Evolutionary conservation across 2,797 vertebrate species (phyloP), one percentile per base, ranked within the genome.

Genomic region (Chaetodon trifasciatus): DNA sequence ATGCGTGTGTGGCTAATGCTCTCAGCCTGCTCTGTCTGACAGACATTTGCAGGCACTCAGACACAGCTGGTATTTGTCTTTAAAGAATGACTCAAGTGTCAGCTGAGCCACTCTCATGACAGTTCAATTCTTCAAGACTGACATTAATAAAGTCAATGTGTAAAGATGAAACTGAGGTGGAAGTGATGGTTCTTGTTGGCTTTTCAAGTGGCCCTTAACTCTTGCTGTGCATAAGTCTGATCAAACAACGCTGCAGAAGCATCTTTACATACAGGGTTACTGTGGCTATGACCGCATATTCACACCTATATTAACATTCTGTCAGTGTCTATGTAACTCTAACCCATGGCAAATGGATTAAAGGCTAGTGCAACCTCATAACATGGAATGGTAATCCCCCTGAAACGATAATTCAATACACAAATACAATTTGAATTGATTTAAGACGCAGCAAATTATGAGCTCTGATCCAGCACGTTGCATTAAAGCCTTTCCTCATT

Each of bases 1-100:
- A 81, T 79, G 86, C 66, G 16, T 71, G 58, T 42, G 67, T 58
- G 8, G 76, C 77, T 76, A 84, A 81, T 81, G 58, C 57, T 8
- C 44, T 82, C 83, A 8, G 76, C 32, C 35, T 57, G 66, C 73
- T 64, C 10, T 47, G 55, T 42, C 60, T 69, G 60, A 69, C 53
- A 81, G 79, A 78, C 66, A 47, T 70, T 39, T 69, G 32, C 42
- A 47, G 75, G 75, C 58, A 42, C 56, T 69, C 23, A 61, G 16
- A 83, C 66, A 32, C 12, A 57, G 46, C 58, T 37, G 21, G 24
- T 60, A 49, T 62, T 72, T 75, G 62, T 83, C 74, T 79, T 63
- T 35, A 11, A 66, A 74, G 67, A 63, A 37, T 28, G 35, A 46
- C 39, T 75, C 60, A 52, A 77, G 56, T 74, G 66, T 72, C 55